Percentiles rank a stretch among this genome's conserved stretches.
Evolutionary conservation across 2,797 vertebrate genomes (phyloP).

Genomic region (Scarus forsteni): DNA sequence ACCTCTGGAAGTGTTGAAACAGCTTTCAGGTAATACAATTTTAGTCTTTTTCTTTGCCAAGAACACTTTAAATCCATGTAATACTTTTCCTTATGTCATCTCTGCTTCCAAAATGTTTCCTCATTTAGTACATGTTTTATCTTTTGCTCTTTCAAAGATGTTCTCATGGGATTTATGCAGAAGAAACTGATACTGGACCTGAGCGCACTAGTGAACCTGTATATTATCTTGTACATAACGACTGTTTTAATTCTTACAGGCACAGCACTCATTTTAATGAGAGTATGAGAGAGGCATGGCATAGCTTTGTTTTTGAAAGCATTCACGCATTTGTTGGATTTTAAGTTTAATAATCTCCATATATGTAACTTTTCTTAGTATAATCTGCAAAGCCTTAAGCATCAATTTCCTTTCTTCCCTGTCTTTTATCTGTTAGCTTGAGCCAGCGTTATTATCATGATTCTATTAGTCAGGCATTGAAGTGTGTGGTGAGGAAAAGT

Average conservation of each 20-base stretch:
- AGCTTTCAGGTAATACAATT: background rate
- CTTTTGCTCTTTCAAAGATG: slow-evolving; percentile 7
- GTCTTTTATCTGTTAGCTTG: slow-evolving; percentile 8
- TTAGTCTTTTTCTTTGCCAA: slow-evolving; percentile 14
- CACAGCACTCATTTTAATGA: slow-evolving; percentile 29
- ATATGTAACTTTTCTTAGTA: slow-evolving; percentile 2
- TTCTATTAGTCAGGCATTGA: background rate
- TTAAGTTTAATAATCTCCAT: background rate
- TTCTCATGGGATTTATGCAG: slow-evolving; percentile 33
- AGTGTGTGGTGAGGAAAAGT: background rate
- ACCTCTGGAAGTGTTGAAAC: slow-evolving; percentile 4
- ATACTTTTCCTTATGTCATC: slow-evolving; percentile 10
- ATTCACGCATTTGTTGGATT: slow-evolving; percentile 19
- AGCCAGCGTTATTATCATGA: background rate
- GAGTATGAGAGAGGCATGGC: slow-evolving; percentile 36
- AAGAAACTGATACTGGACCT: slow-evolving; percentile 4
- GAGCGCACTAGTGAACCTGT: slow-evolving; percentile 25
- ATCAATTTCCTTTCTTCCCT: slow-evolving; percentile 20
- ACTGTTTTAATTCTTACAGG: slow-evolving; percentile 39
- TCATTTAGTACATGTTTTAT: slow-evolving; percentile 12
- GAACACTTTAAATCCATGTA: background rate
- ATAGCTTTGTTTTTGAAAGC: slow-evolving; percentile 16
- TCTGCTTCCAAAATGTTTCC: slow-evolving; percentile 12
- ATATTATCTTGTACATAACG: slow-evolving; percentile 60
- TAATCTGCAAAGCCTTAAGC: slow-evolving; percentile 59